A percentile compares a stretch with the other conserved stretches of the same genome.
phyloP scores from a whole-genome alignment of 2,888 invertebrate species.

The Acanthosoma haemorrhoidale region DNA sequence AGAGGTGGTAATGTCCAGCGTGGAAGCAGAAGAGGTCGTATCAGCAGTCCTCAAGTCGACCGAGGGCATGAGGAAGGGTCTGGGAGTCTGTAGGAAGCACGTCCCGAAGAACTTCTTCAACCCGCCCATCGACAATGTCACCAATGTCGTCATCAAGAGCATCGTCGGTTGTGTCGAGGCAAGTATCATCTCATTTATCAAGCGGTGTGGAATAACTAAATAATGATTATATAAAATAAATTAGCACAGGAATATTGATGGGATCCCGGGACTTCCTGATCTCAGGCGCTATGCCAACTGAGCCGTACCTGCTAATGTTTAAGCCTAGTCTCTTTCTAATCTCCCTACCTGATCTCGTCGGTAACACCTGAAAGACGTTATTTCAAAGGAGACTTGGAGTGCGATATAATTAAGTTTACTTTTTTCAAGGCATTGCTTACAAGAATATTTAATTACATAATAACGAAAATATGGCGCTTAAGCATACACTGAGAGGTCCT shows the following conservation, averaged over 20 bases:
- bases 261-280: too few relatives aligned
- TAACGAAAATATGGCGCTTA: too few relatives aligned
- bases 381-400: too few relatives aligned
- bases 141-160: neutral
- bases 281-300: neutral
- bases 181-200: neutral
- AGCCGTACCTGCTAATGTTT: neutral
- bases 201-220: neutral
- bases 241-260: too few relatives aligned
- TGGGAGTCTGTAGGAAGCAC: constrained; percentile 13
- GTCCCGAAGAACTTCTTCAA: constrained; percentile 15
- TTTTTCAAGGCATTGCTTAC: too few relatives aligned
- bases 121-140: constrained; percentile 16
- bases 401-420: too few relatives aligned
- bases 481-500: too few relatives aligned
- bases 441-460: too few relatives aligned
- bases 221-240: too few relatives aligned
- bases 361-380: too few relatives aligned
- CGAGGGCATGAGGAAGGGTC: constrained; percentile 3
- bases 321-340: too few relatives aligned
- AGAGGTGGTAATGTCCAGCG: neutral
- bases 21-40: neutral
- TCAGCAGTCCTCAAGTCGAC: neutral
- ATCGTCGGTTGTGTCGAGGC: constrained; percentile 16
- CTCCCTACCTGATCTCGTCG: too few relatives aligned